A percentile compares a stretch with the other conserved stretches of the same genome.
Evolutionary conservation across 2,888 invertebrate species (phyloP).

Genomic region (Buathra laborator): DNA sequence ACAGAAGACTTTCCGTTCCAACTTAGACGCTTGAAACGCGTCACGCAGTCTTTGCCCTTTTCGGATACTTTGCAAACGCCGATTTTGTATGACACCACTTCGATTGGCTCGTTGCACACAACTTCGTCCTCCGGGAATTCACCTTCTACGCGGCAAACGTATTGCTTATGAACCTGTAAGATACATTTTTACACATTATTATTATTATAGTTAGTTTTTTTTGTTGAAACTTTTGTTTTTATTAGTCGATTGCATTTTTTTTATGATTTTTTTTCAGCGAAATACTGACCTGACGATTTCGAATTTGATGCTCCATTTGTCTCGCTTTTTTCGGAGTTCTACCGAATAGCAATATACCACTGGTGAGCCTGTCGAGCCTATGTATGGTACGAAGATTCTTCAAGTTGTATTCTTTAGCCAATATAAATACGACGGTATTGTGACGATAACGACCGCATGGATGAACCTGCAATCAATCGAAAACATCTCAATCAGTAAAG

Average conservation of each 20-base stretch:
- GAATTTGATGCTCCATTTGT: constrained; percentile 98
- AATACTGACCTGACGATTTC: constrained; percentile 89
- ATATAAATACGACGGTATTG: constrained; percentile 98
- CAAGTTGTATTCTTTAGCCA: constrained; percentile 98
- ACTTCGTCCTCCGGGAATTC: constrained; percentile 96
- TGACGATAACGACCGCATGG: constrained; percentile 99
- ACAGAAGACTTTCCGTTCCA: constrained; percentile 96
- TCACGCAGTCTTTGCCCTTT: constrained; percentile 96
- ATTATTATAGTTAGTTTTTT: background rate
- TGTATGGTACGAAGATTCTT: constrained; percentile 97
- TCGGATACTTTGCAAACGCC: constrained; percentile 97
- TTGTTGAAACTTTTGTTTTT: background rate
- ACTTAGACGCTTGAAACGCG: constrained; percentile 95
- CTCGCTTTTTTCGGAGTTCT: constrained; percentile 97
- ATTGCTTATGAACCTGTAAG: constrained; percentile 93
- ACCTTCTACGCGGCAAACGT: constrained; percentile 97
- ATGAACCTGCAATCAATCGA: constrained; percentile 91
- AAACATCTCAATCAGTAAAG: constrained; percentile 10
- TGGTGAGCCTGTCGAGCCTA: constrained; percentile 98
- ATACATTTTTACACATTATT: background rate
- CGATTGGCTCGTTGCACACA: constrained; percentile 95
- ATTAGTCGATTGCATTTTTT: background rate
- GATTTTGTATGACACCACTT: constrained; percentile 97
- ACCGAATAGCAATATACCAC: constrained; percentile 96
- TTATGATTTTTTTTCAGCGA: background rate